These are phyloP conservation scores for Tachina lurida DNA, from an alignment of 2,888 invertebrate species.

Conservation along the genomic window DNA sequence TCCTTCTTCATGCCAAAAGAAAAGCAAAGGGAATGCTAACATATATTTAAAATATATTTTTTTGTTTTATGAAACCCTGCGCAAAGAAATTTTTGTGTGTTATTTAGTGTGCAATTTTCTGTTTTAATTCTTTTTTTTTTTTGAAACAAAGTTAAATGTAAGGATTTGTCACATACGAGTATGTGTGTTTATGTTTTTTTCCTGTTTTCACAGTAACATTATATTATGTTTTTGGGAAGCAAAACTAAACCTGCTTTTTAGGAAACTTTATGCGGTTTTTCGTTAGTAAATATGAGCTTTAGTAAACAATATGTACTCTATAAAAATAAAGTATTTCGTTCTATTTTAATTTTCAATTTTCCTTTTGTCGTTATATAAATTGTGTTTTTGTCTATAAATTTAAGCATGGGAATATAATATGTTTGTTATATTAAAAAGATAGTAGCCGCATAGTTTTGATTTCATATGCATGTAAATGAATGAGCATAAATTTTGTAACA, in stretches of 20 bases:
- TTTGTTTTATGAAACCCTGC: background rate
- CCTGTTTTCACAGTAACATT: background rate
- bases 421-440: conserved; percentile 53
- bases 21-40: background rate
- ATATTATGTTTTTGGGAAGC: conserved; percentile 2
- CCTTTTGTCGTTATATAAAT: conserved; percentile 22
- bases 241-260: conserved; percentile 47
- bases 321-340: background rate
- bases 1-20: background rate
- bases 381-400: background rate
- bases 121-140: background rate
- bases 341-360: conserved; percentile 19
- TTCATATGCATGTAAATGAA: conserved; percentile 53
- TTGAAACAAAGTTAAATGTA: conserved; percentile 41
- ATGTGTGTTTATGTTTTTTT: background rate
- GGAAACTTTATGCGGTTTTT: conserved; percentile 45
- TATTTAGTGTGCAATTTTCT: conserved; percentile 9
- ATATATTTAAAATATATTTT: background rate
- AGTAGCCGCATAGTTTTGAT: conserved; percentile 69
- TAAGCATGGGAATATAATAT: conserved; percentile 20
- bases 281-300: background rate
- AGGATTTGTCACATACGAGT: conserved; percentile 56
- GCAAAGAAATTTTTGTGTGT: conserved; percentile 25
- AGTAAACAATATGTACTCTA: conserved; percentile 22
- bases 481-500: conserved; percentile 70